Base-by-base conservation (phyloP, 2,797 vertebrate genomes). In the Mionectes olivaceus region DNA sequence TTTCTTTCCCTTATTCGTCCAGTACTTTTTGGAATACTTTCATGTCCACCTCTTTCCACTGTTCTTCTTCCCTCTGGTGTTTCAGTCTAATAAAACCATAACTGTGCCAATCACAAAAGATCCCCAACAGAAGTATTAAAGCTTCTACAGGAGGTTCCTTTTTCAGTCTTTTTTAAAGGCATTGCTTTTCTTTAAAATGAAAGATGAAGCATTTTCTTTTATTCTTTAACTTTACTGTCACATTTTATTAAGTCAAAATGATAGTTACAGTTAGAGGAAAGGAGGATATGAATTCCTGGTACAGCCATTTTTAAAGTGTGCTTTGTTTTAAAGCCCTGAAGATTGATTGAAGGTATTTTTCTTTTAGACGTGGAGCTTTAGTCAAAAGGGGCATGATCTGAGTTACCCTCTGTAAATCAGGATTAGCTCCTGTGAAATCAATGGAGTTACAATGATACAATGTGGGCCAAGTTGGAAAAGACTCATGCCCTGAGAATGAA, bases 261-360 rank as follows among this genome's bases (percentile, higher is more conserved):
- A 96, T 95, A 90, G 94, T 68, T 94, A 78, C 83, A 92, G 91
- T 93, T 82, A 90, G 84, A 94, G 89, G 50, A 89, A 96, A 96
- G 90, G 59, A 82, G 85, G 90, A 73, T 95, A 94, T 93, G 86
- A 95, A 94, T 95, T 95, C 90, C 93, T 95, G 70, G 56, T 95
- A 71, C 86, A 91, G 85, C 93, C 91, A 82, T 95, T 95, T 97
- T 95, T 93, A 91, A 93, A 83, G 70, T 75, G 94, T 65, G 89
- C 93, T 96, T 96, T 97, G 95, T 96, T 97, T 96, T 94, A 97
- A 93, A 96, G 71, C 76, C 67, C 47, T 55, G 52, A 87, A 93
- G 93, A 96, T 95, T 96, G 93, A 96, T 95, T 92, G 95, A 92
- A 95, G 61, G 89, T 94, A 95, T 96, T 97, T 96, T 94, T 97